Base-by-base conservation (phyloP, 2,888 invertebrate species). In the Mactromeris polynyma region DNA sequence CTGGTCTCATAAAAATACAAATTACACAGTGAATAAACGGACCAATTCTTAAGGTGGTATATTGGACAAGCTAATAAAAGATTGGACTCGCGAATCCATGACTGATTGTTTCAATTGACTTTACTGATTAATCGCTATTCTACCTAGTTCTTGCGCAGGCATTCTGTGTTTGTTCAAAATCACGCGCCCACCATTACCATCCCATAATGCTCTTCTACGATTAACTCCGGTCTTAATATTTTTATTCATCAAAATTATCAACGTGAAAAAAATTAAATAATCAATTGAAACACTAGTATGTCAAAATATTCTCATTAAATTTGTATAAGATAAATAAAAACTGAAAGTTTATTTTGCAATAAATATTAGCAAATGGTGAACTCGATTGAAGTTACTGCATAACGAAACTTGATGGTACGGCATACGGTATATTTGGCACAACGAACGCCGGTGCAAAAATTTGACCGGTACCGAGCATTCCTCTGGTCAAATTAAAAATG, bases 171-270 rank as follows among this genome's bases (percentile, higher is more conserved):
- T 96, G 96, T 97, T 97, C 96, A 96, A 97, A 96, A 96, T 96
- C 96, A 96, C 97, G 96, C 97, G 97, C 97, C 96, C 96, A 96
- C 96, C 96, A 96, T 96, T 96, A 95, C 96, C 95, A 95, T 96
- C 96, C 96, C 96, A 96, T 95, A 96, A 96, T 96, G 90, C 93
- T 88, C 9, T 36, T 21, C 80, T 46, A 86, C 40, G 38, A 89
- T 89, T 88, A 73, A 33, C 64, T 21, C 19, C 78, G 81, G 33
- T 19, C 36, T 84, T 81, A 79, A 82, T 80, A 54, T 83, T 78
- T 64, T 58, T 64, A 78, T 80, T 82, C 26, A 26, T n/a, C 54
- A 64, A 64, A 26, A 26, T 26, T 9, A 64, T 64, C 11, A n/a
- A 26, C 11, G 26, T 26, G 11, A 2, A 64, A 64, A 26, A 9